These are phyloP conservation scores for Syngnathoides biaculeatus DNA, from an alignment of 2,113 vertebrate genomes.

Conservation along the genomic window DNA sequence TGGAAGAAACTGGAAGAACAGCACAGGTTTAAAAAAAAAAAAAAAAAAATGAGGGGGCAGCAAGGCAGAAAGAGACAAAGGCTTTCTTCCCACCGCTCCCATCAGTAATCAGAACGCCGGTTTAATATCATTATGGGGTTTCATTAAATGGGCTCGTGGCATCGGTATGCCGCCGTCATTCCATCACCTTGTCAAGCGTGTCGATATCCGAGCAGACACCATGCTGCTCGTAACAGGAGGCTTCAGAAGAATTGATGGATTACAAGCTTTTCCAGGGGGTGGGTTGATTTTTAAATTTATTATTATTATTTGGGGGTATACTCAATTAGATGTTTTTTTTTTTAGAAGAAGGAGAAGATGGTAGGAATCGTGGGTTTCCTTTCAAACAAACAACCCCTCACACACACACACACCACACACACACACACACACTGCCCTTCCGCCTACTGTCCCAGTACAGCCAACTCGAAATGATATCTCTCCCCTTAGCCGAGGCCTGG, in stretches of 20 bases:
- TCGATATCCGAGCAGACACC: constrained; percentile 64
- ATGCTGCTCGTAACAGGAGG: constrained; percentile 68
- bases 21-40: constrained; percentile 15
- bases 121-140: constrained; percentile 63
- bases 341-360: constrained; percentile 13
- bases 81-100: constrained; percentile 55
- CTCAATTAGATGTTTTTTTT: constrained; percentile 22
- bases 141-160: constrained; percentile 60
- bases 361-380: constrained; percentile 12
- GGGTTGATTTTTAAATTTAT: no score
- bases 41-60: constrained; percentile 41
- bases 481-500: constrained; percentile 64
- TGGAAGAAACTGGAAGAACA: constrained; percentile 37
- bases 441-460: constrained; percentile 32
- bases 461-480: constrained; percentile 61
- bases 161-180: constrained; percentile 64
- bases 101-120: constrained; percentile 65
- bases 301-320: constrained; percentile 39
- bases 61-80: constrained; percentile 50
- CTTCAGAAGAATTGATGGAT: constrained; percentile 60
- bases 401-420: constrained; percentile 4
- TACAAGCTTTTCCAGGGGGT: constrained; percentile 47
- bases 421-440: constrained; percentile 5
- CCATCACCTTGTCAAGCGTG: constrained; percentile 64
- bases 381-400: not conserved